Evolutionary conservation across 2,888 invertebrate genomes (phyloP).

Genomic region (Drosophila kuntzei): DNA sequence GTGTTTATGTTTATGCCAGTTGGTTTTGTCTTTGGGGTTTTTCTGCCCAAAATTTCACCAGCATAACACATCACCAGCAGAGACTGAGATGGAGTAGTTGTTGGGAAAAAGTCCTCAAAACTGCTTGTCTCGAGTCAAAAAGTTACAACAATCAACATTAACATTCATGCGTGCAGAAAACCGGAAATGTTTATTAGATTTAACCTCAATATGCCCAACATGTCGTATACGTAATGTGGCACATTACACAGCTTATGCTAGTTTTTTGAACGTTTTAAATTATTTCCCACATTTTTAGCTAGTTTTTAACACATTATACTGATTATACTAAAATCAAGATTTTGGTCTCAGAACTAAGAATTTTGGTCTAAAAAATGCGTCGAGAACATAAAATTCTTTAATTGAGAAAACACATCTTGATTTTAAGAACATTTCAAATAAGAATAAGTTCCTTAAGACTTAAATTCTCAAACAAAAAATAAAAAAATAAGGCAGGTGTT

Average conservation of each 20-base stretch:
- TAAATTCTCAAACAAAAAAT: too few species aligned
- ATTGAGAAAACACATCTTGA: too few species aligned
- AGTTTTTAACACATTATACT: not conserved
- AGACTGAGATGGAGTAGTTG: conserved; percentile 1
- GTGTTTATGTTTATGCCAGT: conserved; percentile 47
- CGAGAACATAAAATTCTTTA: too few species aligned
- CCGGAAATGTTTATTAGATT: conserved; percentile 71
- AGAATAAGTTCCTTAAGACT: too few species aligned
- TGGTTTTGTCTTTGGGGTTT: conserved; percentile 46
- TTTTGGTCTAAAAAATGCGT: too few species aligned
- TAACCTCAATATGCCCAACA: conserved; percentile 60
- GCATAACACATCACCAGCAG: conserved; percentile 57
- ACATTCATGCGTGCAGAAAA: conserved; percentile 71
- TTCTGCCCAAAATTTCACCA: conserved; percentile 69
- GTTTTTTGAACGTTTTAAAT: conserved; percentile 4
- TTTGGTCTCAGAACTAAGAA: too few species aligned
- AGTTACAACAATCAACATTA: conserved; percentile 72
- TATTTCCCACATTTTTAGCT: not conserved
- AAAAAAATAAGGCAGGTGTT: too few species aligned
- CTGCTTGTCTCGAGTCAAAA: conserved; percentile 63
- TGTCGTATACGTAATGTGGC: conserved; percentile 64
- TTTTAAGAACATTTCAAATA: too few species aligned
- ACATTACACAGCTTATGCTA: conserved; percentile 20
- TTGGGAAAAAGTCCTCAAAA: conserved; percentile 37
- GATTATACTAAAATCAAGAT: too few species aligned